Conservation (phyloP, 2,113 vertebrate genomes). For the Sebastes fasciatus region DNA sequence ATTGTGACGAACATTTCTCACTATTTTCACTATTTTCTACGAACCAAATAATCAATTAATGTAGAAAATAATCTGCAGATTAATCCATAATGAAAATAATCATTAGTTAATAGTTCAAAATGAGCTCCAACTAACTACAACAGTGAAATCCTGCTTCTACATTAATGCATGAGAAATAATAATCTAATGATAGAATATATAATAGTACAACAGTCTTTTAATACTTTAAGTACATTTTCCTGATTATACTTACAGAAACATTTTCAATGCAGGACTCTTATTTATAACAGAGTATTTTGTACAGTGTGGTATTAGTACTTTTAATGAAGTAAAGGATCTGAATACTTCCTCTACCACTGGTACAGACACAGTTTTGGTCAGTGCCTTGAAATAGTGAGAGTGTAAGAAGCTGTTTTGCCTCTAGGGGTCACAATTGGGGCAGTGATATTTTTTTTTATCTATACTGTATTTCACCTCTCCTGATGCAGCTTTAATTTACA, state of each 20-base stretch:
- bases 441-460: background rate
- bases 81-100: background rate
- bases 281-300: background rate
- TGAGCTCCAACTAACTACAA: no score
- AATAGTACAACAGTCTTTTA: background rate
- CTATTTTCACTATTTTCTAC: background rate
- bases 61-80: background rate
- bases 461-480: background rate
- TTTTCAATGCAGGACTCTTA: no score
- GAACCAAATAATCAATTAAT: background rate
- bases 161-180: background rate
- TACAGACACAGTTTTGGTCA: background rate
- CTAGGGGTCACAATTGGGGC: background rate
- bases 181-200: background rate
- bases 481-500: background rate
- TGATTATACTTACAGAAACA: no score
- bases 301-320: background rate
- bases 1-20: background rate
- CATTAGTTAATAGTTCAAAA: no score
- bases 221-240: no score
- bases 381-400: background rate
- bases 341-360: background rate
- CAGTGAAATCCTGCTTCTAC: background rate
- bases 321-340: background rate
- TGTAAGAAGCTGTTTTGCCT: background rate